Conservation (phyloP, 2,888 invertebrate species). For the Gandaritis pyraliata region DNA sequence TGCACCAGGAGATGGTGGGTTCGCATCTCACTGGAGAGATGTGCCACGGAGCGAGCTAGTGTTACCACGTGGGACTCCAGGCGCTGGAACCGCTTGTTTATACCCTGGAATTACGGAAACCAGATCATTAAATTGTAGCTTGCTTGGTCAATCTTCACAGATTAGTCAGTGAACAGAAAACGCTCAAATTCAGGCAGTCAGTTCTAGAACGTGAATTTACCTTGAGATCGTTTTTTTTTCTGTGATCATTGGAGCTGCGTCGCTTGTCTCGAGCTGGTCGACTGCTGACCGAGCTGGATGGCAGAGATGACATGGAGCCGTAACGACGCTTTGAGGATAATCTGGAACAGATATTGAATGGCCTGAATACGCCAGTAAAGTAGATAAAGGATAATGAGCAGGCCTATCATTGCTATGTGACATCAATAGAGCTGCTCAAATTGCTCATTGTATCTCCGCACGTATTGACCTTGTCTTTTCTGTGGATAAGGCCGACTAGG, state of each 20-base stretch:
- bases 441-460: no score
- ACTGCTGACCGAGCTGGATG: slow-evolving; percentile 92
- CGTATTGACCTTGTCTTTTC: no score
- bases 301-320: slow-evolving; percentile 93
- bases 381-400: no score
- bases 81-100: slow-evolving; percentile 94
- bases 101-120: slow-evolving; percentile 81
- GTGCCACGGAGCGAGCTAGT: slow-evolving; percentile 94
- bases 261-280: slow-evolving; percentile 90
- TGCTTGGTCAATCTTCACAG: no score
- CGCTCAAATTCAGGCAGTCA: no score
- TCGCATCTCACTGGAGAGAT: slow-evolving; percentile 95
- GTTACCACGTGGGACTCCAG: slow-evolving; percentile 96
- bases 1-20: slow-evolving; percentile 95
- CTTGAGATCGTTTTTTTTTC: slow-evolving; percentile 90
- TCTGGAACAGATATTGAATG: slow-evolving; percentile 51
- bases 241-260: slow-evolving; percentile 86
- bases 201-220: slow-evolving; percentile 53
- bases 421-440: no score
- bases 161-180: neutral
- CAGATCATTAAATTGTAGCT: no score
- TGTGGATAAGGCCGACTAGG: no score
- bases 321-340: slow-evolving; percentile 85
- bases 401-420: no score
- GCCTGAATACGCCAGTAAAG: no score